Percentiles rank a stretch among this genome's conserved stretches.
Evolutionary conservation across 2,797 vertebrate genomes (phyloP).

Genomic region (Pyrocephalus nanus): DNA sequence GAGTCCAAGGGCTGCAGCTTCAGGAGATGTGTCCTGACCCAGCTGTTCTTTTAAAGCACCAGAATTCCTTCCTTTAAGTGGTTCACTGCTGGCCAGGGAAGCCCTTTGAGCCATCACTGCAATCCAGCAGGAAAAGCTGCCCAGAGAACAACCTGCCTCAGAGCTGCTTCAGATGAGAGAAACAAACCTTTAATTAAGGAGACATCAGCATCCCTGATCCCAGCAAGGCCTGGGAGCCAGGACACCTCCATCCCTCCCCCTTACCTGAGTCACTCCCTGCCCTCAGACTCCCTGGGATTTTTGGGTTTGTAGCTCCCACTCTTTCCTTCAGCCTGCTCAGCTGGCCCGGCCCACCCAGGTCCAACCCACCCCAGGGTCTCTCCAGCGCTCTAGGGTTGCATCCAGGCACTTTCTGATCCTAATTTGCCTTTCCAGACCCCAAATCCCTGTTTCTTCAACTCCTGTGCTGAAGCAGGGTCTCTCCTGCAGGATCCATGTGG

Average conservation of each 20-base stretch:
- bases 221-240: neutral
- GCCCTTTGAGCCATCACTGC: neutral
- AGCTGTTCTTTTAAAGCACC: accelerated
- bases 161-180: neutral
- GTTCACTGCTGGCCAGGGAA: neutral
- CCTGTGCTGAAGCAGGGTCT: neutral
- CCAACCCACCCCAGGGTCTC: no score
- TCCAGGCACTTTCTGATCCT: neutral
- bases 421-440: neutral
- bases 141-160: neutral
- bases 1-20: neutral
- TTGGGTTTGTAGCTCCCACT: neutral
- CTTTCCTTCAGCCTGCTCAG: neutral
- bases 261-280: neutral
- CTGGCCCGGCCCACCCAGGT: no score
- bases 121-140: neutral
- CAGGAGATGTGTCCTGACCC: neutral
- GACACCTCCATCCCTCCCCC: neutral
- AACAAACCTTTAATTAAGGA: neutral
- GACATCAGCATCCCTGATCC: neutral
- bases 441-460: neutral
- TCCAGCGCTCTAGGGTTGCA: neutral
- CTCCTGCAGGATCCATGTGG: accelerated
- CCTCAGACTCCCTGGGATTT: neutral
- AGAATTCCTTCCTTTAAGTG: neutral